Evolutionary conservation across 2,888 invertebrate species (phyloP).

Genomic region (Ochropacha duplaris): DNA sequence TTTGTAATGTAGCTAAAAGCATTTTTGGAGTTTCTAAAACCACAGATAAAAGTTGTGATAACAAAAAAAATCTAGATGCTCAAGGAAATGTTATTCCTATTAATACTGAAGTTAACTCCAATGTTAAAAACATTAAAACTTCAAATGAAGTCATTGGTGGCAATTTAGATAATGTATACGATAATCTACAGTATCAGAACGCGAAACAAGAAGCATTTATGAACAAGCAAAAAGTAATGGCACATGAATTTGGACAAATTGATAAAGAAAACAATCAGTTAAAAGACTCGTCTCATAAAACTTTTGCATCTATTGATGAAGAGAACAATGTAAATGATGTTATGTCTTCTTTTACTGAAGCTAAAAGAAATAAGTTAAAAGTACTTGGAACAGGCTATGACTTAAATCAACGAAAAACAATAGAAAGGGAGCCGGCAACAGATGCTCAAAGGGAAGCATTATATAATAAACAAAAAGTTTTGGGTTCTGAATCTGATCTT

Average conservation of each 20-base stretch:
- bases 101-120: constrained; percentile 33
- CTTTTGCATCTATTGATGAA: constrained; percentile 43
- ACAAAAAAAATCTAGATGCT: constrained; percentile 56
- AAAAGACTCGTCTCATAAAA: constrained; percentile 32
- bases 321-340: constrained; percentile 56
- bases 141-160: constrained; percentile 64
- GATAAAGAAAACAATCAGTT: constrained; percentile 59
- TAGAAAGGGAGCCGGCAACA: constrained; percentile 47
- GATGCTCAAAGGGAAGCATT: constrained; percentile 84
- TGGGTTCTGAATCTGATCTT: constrained; percentile 84
- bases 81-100: constrained; percentile 62
- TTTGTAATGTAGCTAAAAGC: constrained; percentile 66
- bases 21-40: constrained; percentile 54
- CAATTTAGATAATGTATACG: constrained; percentile 46
- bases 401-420: constrained; percentile 25
- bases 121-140: constrained; percentile 39
- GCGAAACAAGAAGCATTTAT: constrained; percentile 69
- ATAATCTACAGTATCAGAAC: constrained; percentile 59
- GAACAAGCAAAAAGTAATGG: constrained; percentile 80
- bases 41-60: constrained; percentile 50
- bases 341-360: constrained; percentile 54
- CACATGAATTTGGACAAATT: constrained; percentile 69
- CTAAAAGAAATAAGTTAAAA: constrained; percentile 63
- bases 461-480: constrained; percentile 83
- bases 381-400: constrained; percentile 59